A percentile compares a stretch with the other conserved stretches of the same genome.
Conservation (phyloP, 2,797 vertebrate species). For the Tachyglossus aculeatus region DNA sequence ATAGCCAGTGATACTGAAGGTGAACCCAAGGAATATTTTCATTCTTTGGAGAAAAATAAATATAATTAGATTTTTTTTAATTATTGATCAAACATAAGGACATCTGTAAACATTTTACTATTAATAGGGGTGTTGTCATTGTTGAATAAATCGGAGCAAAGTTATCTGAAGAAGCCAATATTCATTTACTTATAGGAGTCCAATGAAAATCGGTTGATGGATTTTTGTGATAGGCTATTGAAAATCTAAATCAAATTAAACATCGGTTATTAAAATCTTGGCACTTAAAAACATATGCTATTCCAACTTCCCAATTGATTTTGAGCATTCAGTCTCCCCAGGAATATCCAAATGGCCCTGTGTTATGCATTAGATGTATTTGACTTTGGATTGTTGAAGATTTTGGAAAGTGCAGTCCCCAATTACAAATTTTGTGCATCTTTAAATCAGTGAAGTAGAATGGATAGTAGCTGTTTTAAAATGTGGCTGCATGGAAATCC, state of each 20-base stretch:
- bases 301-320: too few species aligned
- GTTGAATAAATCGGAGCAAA: conserved; percentile 29
- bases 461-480: not conserved
- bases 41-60: conserved; percentile 8
- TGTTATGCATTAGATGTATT: not conserved
- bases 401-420: not conserved
- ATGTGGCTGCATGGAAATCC: not conserved
- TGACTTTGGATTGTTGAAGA: conserved; percentile 14
- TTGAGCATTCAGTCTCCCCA: not conserved
- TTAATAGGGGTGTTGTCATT: conserved; percentile 30
- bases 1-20: conserved; percentile 52
- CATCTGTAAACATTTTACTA: conserved; percentile 49
- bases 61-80: too few species aligned
- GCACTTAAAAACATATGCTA: too few species aligned
- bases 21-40: conserved; percentile 36
- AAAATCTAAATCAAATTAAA: conserved; percentile 1
- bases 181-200: too few species aligned
- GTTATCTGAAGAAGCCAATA: too few species aligned
- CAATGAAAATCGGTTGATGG: not conserved
- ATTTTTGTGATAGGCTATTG: conserved; percentile 24
- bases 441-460: not conserved
- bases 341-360: not conserved
- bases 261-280: too few species aligned
- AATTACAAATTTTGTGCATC: not conserved
- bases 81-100: conserved; percentile 30